Conservation (phyloP, 2,888 invertebrate genomes). For the Pemphredon lugubris region DNA sequence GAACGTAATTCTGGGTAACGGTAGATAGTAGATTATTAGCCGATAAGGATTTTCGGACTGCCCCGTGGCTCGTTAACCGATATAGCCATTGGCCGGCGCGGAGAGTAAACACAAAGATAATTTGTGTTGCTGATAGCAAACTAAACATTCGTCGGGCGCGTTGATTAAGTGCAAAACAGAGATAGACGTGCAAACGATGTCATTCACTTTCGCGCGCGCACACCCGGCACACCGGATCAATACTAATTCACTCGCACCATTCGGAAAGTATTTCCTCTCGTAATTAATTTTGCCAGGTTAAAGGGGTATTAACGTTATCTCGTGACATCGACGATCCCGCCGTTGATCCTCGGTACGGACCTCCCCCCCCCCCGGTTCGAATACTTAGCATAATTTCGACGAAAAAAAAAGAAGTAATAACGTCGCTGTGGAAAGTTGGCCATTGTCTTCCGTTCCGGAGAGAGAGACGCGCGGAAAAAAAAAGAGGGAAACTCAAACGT, state of each 20-base stretch:
- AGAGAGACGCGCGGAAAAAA: neutral
- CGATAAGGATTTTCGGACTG: conserved; percentile 26
- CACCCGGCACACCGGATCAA: neutral
- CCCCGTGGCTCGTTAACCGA: conserved; percentile 9
- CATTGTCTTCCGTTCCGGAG: neutral
- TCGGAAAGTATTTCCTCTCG: neutral
- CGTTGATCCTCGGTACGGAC: too few relatives aligned
- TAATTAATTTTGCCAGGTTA: too few relatives aligned
- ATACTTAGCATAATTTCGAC: too few relatives aligned
- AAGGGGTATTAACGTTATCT: too few relatives aligned
- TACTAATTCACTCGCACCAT: conserved; percentile 9
- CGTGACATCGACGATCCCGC: too few relatives aligned
- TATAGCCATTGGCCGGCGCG: neutral
- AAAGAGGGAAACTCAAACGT: neutral
- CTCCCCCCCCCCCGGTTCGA: too few relatives aligned
- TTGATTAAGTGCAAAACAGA: conserved; percentile 30
- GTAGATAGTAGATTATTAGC: conserved; percentile 17
- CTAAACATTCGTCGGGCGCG: conserved; percentile 9
- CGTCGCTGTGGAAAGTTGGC: too few relatives aligned
- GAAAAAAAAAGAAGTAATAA: too few relatives aligned
- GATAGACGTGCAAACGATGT: conserved; percentile 15
- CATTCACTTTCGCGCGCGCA: conserved; percentile 22
- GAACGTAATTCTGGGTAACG: conserved; percentile 3
- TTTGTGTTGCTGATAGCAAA: conserved; percentile 17
- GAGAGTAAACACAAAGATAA: conserved; percentile 28